Base-by-base conservation (phyloP, 2,797 vertebrate genomes). In the Onychomys leucogaster region DNA sequence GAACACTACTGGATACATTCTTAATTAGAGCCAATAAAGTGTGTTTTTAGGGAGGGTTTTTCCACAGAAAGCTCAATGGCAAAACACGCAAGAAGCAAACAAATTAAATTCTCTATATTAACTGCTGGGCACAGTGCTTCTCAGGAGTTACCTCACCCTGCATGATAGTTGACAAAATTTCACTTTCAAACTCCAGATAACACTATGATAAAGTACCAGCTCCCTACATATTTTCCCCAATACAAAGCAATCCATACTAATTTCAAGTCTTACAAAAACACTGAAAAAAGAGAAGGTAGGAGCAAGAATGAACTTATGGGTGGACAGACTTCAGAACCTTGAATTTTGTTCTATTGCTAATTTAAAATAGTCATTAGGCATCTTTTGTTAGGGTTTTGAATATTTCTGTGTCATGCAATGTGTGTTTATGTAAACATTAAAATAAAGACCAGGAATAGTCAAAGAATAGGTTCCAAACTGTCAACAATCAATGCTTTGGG, bases 11-110 rank as follows among this genome's bases (percentile, higher is more conserved):
- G 95, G 95, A 98, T 97, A 94, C 94, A 97, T 97, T 96, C 96
- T 98, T 97, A 98, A 98, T 98, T 97, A 98, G 96, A 97, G 95
- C 96, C 96, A 98, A 96, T 98, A 97, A 96, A 96, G 76, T 95
- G 95, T 96, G 94, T 96, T 98, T 97, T 97, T 96, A 97, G 97
- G 91, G 92, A 95, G 82, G 75, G 89, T 91, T 97, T 97, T 96
- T 96, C 95, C 41, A 94, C 85, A 87, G 92, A 97, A 98, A 96
- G 43, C 96, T 97, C 94, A 96, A 93, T 96, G 95, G 95, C 67
- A 94, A 95, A 96, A 94, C 67, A 76, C 94, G 85, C 95, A 97
- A 95, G 97, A 96, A 97, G 92, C 93, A 96, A 98, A 96, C 87
- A 96, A 97, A 96, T 96, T 97, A 96, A 97, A 97, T 97, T 97